Evolutionary conservation across 1,140 invertebrate species (phyloP).

Genomic region (Apocrypta bakeri): DNA sequence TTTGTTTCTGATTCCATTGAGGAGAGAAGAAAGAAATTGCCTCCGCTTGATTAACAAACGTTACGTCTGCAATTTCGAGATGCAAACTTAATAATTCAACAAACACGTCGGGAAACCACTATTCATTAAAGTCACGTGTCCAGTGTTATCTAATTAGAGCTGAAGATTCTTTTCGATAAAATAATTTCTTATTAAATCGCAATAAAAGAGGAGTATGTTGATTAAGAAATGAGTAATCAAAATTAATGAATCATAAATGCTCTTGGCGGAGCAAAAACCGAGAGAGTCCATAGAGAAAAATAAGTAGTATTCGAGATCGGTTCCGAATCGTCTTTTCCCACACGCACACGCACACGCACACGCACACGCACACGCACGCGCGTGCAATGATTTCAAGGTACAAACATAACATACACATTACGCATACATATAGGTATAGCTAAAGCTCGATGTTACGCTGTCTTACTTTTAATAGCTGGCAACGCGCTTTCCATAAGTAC

Average conservation of each 20-base stretch:
- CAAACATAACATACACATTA: too few species aligned
- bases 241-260: slow-evolving; percentile 51
- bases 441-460: slow-evolving; percentile 42
- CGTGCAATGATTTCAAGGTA: too few species aligned
- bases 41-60: slow-evolving; percentile 7
- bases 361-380: not conserved
- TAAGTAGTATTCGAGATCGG: slow-evolving; percentile 25
- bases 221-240: slow-evolving; percentile 51
- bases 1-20: not conserved
- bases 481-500: slow-evolving; percentile 17
- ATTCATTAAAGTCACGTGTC: too few species aligned
- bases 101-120: too few species aligned
- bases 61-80: not conserved
- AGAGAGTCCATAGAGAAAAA: slow-evolving; percentile 27
- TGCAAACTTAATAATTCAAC: slow-evolving; percentile 16
- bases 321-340: slow-evolving; percentile 42
- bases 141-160: slow-evolving; percentile 21
- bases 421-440: too few species aligned
- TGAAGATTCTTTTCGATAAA: slow-evolving; percentile 35
- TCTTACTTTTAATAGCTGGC: not conserved
- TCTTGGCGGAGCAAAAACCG: slow-evolving; percentile 30
- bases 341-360: not conserved
- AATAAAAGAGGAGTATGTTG: slow-evolving; percentile 22
- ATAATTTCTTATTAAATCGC: slow-evolving; percentile 45
- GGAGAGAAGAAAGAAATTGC: not conserved